A percentile compares a stretch with the other conserved stretches of the same genome.
phyloP scores from a whole-genome alignment of 23 tunicate species.

The Aplidium turbinatum region DNA sequence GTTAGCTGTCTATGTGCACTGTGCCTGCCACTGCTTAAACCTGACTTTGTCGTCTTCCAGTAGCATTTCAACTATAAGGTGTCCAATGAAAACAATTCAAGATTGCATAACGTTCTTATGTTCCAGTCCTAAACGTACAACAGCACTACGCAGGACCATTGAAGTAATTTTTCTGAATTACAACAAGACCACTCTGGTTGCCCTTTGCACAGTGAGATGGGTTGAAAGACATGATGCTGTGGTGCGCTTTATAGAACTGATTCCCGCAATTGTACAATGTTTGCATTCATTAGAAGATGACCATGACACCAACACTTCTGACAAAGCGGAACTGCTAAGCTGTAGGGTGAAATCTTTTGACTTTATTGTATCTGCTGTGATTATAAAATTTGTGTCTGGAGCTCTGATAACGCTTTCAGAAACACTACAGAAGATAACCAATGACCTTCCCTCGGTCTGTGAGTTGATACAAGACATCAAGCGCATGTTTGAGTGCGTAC shows the following conservation, averaged over 20 bases:
- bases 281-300: conserved; percentile 26
- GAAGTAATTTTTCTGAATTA: conserved; percentile 31
- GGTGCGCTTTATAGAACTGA: conserved; percentile 13
- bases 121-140: conserved; percentile 1
- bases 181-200: conserved; percentile 9
- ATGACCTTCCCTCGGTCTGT: conserved; percentile 11
- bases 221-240: conserved; percentile 48
- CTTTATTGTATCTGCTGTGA: conserved; percentile 31
- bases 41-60: conserved; percentile 5
- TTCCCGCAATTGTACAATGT: conserved; percentile 36
- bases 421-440: conserved; percentile 29
- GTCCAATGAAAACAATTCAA: conserved; percentile 29
- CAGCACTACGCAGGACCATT: conserved; percentile 22
- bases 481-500: conserved; percentile 1
- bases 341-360: conserved; percentile 3
- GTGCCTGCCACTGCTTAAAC: conserved; percentile 1
- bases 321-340: conserved; percentile 3
- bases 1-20: conserved; percentile 4
- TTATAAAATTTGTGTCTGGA: conserved; percentile 24
- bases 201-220: conserved; percentile 43
- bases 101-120: conserved; percentile 15
- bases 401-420: conserved; percentile 33
- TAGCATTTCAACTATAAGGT: conserved; percentile 5
- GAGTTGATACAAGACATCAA: conserved; percentile 15
- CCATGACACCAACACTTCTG: conserved; percentile 23